These are phyloP conservation scores for Taxidea taxus DNA, from an alignment of 2,113 vertebrate genomes.

Conservation along the genomic window DNA sequence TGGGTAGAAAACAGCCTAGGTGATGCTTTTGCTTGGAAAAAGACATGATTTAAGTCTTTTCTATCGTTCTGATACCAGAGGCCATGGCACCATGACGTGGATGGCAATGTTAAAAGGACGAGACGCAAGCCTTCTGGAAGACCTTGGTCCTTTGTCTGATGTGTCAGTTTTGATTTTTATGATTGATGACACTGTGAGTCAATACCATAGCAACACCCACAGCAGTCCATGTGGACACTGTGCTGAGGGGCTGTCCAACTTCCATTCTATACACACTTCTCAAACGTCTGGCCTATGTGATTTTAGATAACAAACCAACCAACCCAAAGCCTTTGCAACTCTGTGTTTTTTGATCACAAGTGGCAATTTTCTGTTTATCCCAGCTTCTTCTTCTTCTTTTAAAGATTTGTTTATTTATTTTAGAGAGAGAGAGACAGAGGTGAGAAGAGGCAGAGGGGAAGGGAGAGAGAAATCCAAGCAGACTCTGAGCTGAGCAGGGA, in stretches of 20 bases:
- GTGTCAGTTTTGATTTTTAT: slow-evolving; percentile 55
- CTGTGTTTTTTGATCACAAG: not conserved
- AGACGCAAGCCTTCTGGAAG: slow-evolving; percentile 16
- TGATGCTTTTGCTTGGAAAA: not conserved
- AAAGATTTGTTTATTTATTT: not conserved
- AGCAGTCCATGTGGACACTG: not conserved
- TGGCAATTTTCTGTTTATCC: not conserved
- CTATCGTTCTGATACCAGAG: not conserved
- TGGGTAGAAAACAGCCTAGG: slow-evolving; percentile 20
- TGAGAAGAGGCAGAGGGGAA: not conserved
- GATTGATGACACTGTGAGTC: slow-evolving; percentile 66
- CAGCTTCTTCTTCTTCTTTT: not conserved
- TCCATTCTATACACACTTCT: not conserved
- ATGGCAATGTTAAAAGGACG: not conserved
- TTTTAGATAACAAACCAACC: not conserved
- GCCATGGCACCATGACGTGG: not conserved
- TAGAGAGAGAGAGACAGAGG: not conserved
- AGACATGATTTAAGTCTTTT: not conserved
- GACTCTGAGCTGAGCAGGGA: not conserved
- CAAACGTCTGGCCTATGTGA: not conserved
- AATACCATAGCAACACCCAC: slow-evolving; percentile 12
- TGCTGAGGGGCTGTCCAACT: not conserved
- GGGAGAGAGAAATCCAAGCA: not conserved
- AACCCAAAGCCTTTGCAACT: not conserved
- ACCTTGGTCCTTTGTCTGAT: slow-evolving; percentile 41